Evolutionary conservation across 2,113 vertebrate genomes (phyloP).

Genomic region (Psittacus erithacus): DNA sequence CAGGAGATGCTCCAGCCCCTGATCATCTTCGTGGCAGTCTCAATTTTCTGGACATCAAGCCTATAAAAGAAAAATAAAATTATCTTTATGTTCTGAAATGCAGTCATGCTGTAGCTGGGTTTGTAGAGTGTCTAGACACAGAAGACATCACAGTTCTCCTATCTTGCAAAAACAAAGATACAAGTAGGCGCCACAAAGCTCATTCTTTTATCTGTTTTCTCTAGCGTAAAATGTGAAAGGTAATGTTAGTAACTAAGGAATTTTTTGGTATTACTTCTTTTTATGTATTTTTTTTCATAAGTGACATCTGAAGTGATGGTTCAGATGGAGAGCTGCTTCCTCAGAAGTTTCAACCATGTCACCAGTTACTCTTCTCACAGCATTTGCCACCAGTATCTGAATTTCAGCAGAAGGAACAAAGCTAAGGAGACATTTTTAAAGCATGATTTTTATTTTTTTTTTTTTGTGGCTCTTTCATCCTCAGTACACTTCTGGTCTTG

Average conservation of each 20-base stretch:
- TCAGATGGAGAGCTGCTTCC: neutral
- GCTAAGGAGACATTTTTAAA: neutral
- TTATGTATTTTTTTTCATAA: neutral
- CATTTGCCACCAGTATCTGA: neutral
- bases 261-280: neutral
- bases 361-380: neutral
- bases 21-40: neutral
- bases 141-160: neutral
- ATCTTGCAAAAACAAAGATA: neutral
- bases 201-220: neutral
- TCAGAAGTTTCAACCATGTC: neutral
- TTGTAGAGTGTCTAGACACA: neutral
- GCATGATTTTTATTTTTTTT: neutral
- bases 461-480: neutral
- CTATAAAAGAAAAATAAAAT: neutral
- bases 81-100: neutral
- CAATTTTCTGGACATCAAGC: neutral
- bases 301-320: neutral
- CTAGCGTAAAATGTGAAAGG: neutral
- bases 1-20: neutral
- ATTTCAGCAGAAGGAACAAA: neutral
- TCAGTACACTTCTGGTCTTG: neutral
- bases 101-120: neutral
- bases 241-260: neutral
- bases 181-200: neutral